These are phyloP conservation scores for Sphecodes monilicornis DNA, from an alignment of 2,888 invertebrate species.

Conservation along the genomic window DNA sequence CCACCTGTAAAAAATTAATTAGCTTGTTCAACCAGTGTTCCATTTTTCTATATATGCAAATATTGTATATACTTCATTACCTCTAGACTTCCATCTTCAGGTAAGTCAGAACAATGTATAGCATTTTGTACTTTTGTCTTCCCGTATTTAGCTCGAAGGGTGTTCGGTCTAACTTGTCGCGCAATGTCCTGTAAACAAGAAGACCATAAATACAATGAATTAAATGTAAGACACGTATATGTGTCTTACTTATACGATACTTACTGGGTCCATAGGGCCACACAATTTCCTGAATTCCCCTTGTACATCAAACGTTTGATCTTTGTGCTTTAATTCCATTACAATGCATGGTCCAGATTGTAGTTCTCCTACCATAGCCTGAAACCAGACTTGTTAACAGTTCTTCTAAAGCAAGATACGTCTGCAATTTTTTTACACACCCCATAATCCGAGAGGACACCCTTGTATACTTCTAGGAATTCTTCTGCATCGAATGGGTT, in stretches of 20 bases:
- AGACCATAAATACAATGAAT: background rate
- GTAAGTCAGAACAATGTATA: slow-evolving; percentile 96
- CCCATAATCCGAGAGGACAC: slow-evolving; percentile 92
- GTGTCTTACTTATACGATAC: no score
- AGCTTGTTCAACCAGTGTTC: background rate
- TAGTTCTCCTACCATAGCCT: slow-evolving; percentile 94
- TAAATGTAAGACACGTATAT: background rate
- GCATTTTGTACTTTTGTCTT: slow-evolving; percentile 93
- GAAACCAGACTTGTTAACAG: slow-evolving; percentile 35
- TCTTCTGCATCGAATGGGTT: slow-evolving; percentile 94
- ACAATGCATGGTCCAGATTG: slow-evolving; percentile 94
- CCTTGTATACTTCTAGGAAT: slow-evolving; percentile 97
- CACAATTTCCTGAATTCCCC: slow-evolving; percentile 92
- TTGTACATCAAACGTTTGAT: slow-evolving; percentile 87
- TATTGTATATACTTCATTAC: slow-evolving; percentile 76
- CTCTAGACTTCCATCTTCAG: slow-evolving; percentile 94
- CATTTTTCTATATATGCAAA: background rate
- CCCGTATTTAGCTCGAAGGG: slow-evolving; percentile 94
- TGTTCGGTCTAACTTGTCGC: slow-evolving; percentile 92
- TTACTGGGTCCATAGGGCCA: slow-evolving; percentile 96
- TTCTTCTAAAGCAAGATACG: slow-evolving; percentile 3
- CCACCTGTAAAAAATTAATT: slow-evolving; percentile 54
- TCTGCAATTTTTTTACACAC: slow-evolving; percentile 81
- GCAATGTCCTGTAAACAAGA: slow-evolving; percentile 90
- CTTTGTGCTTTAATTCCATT: slow-evolving; percentile 91